These are phyloP conservation scores for Deilephila elpenor DNA, from an alignment of 2,888 invertebrate species.

Conservation along the genomic window DNA sequence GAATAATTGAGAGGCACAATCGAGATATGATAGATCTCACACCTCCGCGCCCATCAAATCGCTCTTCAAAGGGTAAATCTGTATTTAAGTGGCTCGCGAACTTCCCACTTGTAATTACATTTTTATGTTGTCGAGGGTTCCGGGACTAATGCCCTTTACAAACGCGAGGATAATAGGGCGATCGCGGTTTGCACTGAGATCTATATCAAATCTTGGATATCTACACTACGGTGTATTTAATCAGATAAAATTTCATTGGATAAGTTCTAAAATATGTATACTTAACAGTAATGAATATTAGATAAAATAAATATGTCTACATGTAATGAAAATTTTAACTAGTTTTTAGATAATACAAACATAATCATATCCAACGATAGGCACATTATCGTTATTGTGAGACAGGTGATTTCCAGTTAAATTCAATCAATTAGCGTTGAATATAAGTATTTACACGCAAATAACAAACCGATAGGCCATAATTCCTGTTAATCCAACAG, in stretches of 20 bases:
- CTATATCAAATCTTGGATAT: constrained; percentile 46
- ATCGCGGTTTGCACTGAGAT: constrained; percentile 49
- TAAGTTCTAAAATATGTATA: no score
- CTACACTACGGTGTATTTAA: not conserved
- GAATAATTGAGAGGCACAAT: constrained; percentile 79
- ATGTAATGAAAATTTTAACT: no score
- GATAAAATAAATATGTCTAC: not conserved
- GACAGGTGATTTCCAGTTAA: not conserved
- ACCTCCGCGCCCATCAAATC: constrained; percentile 74
- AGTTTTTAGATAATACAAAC: no score
- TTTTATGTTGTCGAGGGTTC: constrained; percentile 74
- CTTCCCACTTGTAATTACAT: constrained; percentile 79
- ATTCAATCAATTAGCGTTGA: not conserved
- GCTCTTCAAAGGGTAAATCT: constrained; percentile 81
- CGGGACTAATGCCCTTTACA: constrained; percentile 72
- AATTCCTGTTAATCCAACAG: constrained; percentile 63
- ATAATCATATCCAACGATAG: no score
- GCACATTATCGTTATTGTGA: no score
- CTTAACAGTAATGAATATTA: no score
- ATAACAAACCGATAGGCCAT: constrained; percentile 59
- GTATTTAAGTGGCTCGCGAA: constrained; percentile 77
- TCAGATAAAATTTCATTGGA: not conserved
- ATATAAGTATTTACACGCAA: constrained; percentile 49
- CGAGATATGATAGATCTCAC: constrained; percentile 81
- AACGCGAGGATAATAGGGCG: constrained; percentile 76